A percentile compares a stretch with the other conserved stretches of the same genome.
Conservation (phyloP, 1,140 invertebrate genomes). For the Ips nitidus region DNA sequence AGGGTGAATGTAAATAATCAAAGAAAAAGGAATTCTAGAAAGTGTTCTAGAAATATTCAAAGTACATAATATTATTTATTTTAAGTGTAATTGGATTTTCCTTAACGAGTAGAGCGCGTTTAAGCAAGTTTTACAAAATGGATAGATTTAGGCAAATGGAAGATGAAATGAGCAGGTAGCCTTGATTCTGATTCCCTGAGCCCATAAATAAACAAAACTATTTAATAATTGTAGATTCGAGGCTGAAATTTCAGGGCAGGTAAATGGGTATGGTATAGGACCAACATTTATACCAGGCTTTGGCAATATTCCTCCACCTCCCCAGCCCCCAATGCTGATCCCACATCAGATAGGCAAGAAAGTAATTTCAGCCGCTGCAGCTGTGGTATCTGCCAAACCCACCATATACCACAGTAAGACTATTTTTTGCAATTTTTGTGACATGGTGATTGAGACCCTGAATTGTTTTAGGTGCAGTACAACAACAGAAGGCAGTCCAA, state of each 20-base stretch:
- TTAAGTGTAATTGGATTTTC: too few relatives aligned
- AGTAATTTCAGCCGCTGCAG: slow-evolving; percentile 55
- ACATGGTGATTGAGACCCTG: background rate
- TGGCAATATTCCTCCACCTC: slow-evolving; percentile 56
- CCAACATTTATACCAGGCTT: slow-evolving; percentile 56
- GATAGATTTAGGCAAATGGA: slow-evolving; percentile 60
- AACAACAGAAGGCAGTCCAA: background rate
- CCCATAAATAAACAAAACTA: slow-evolving; percentile 28
- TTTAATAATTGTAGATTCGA: slow-evolving; percentile 66
- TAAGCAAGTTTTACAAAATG: slow-evolving; percentile 8
- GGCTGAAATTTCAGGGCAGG: slow-evolving; percentile 79
- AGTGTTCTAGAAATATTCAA: too few relatives aligned
- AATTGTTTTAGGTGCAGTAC: background rate
- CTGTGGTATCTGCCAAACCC: slow-evolving; percentile 64
- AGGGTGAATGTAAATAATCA: too few relatives aligned
- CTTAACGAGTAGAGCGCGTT: too few relatives aligned
- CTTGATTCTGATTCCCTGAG: background rate
- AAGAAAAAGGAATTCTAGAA: too few relatives aligned
- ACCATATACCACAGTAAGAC: slow-evolving; percentile 56
- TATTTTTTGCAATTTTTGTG: slow-evolving; percentile 4
- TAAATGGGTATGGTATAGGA: slow-evolving; percentile 56
- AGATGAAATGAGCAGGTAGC: slow-evolving; percentile 80
- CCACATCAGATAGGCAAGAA: slow-evolving; percentile 61
- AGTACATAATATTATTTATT: too few relatives aligned
- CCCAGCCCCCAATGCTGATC: slow-evolving; percentile 59